These are phyloP conservation scores for Otolemur crassicaudatus DNA, from an alignment of 2,797 vertebrate species.

Conservation along the genomic window DNA sequence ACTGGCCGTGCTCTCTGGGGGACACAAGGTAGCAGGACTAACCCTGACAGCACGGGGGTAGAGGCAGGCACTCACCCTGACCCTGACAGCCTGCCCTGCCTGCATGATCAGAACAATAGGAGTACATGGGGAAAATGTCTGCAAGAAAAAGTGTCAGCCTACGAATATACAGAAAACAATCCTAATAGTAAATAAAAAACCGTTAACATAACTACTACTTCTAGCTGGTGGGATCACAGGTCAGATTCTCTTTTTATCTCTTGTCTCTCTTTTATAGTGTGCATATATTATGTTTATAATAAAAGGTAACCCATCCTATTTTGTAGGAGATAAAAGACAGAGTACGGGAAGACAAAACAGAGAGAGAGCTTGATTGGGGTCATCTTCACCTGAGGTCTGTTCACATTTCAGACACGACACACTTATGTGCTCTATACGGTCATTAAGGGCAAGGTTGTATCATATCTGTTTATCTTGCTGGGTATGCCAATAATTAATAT, in stretches of 20 bases:
- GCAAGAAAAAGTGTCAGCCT: not conserved
- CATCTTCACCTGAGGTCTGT: not conserved
- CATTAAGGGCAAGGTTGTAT: not conserved
- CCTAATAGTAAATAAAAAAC: not conserved
- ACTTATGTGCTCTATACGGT: not conserved
- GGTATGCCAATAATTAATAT: not conserved
- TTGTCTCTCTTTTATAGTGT: not conserved
- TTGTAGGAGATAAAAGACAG: not conserved
- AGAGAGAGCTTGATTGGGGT: not conserved
- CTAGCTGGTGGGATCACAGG: not conserved
- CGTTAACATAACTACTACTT: not conserved
- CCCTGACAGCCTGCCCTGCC: not conserved
- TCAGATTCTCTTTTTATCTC: conserved; percentile 5
- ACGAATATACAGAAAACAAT: not conserved
- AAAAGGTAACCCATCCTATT: conserved; percentile 3
- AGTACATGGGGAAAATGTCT: not conserved
- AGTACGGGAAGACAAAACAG: not conserved
- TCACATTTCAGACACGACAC: not conserved
- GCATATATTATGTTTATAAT: not conserved
- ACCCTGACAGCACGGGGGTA: not conserved
- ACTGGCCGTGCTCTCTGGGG: too few species aligned
- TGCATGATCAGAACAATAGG: not conserved
- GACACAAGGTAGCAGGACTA: not conserved
- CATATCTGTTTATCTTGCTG: not conserved
- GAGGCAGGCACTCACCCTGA: not conserved